Evolutionary conservation across 2,113 vertebrate species (phyloP).

Genomic region (Delphinus delphis): DNA sequence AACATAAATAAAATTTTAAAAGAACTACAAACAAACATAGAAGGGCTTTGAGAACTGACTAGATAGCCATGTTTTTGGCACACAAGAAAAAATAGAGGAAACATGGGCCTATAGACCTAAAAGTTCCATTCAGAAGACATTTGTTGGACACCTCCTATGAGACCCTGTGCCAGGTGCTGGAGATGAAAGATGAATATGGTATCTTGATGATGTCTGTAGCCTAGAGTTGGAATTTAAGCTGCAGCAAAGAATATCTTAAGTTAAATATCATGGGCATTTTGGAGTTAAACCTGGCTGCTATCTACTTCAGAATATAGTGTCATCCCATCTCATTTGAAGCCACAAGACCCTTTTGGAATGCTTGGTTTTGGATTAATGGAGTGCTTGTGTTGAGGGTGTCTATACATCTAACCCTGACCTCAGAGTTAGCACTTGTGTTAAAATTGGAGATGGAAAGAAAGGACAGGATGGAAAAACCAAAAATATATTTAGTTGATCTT

Average conservation of each 20-base stretch:
- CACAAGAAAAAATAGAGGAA: neutral
- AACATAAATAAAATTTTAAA: neutral
- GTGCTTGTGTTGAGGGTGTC: neutral
- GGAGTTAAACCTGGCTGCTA: neutral
- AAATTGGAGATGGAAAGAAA: slow-evolving; percentile 55
- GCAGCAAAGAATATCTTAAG: neutral
- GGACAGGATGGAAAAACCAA: slow-evolving; percentile 60
- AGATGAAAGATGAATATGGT: neutral
- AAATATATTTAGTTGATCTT: slow-evolving; percentile 61
- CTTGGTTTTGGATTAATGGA: neutral
- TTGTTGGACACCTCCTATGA: neutral
- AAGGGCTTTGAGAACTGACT: neutral
- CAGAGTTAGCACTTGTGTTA: slow-evolving; percentile 46
- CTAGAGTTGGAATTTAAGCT: neutral
- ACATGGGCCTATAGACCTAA: neutral
- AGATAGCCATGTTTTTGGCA: neutral
- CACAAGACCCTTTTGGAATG: neutral
- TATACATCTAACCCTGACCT: slow-evolving; percentile 34
- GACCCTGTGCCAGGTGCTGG: neutral
- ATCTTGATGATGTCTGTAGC: neutral
- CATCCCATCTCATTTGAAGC: neutral
- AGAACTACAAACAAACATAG: neutral
- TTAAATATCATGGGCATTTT: neutral
- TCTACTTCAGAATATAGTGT: neutral
- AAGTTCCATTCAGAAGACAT: neutral